A percentile compares a stretch with the other conserved stretches of the same genome.
These are phyloP conservation scores for Bombyx huttoni DNA, from an alignment of 2,888 invertebrate genomes.

Conservation along the genomic window DNA sequence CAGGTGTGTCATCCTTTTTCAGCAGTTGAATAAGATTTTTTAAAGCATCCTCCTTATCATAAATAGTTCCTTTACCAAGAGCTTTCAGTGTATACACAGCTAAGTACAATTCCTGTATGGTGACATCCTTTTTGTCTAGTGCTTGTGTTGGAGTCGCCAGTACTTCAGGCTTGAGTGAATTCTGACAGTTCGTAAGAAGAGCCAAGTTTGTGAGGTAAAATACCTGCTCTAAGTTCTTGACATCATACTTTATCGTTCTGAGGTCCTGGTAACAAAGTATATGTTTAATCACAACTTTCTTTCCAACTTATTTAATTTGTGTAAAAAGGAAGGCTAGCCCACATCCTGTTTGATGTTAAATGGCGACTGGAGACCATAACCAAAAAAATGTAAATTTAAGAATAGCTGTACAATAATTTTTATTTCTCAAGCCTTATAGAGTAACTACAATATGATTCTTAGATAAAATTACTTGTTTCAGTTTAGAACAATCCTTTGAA, in stretches of 20 bases:
- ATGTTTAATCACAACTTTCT: neutral
- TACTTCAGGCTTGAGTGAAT: constrained; percentile 60
- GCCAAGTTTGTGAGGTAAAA: constrained; percentile 79
- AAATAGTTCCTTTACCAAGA: constrained; percentile 75
- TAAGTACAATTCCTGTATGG: constrained; percentile 81
- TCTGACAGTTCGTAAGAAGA: constrained; percentile 68
- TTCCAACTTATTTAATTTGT: too few species aligned
- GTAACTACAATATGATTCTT: too few species aligned
- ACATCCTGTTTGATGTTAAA: too few species aligned
- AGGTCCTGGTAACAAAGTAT: constrained; percentile 29
- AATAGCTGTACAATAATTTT: too few species aligned
- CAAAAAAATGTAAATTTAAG: too few species aligned
- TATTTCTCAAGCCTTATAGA: too few species aligned
- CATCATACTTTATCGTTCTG: constrained; percentile 42
- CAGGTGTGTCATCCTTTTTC: constrained; percentile 87
- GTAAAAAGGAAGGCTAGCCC: too few species aligned
- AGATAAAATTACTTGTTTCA: too few species aligned
- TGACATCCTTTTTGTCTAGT: constrained; percentile 77
- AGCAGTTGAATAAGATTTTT: constrained; percentile 82
- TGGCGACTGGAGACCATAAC: too few species aligned
- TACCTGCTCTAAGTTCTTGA: constrained; percentile 64
- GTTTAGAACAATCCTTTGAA: too few species aligned
- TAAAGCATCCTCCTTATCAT: constrained; percentile 77
- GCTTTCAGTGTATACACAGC: constrained; percentile 79
- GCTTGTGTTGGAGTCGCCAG: constrained; percentile 63